These are phyloP conservation scores for pig (Sus scrofa) DNA, from an alignment of 2,113 vertebrate genomes.

Conservation along the genomic window DNA sequence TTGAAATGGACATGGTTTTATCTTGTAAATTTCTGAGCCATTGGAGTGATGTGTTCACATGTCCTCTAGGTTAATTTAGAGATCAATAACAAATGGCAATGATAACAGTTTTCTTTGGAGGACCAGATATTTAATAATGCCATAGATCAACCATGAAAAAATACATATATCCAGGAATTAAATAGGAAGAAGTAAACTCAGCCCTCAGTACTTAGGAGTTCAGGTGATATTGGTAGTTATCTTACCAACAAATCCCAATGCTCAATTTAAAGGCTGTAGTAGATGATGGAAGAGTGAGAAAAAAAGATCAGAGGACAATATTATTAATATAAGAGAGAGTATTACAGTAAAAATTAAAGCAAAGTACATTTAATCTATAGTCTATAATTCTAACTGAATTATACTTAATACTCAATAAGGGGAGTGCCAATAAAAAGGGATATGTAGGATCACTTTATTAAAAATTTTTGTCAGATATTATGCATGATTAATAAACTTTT, in stretches of 20 bases:
- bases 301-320: neutral
- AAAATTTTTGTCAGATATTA: neutral
- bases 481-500: neutral
- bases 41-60: neutral
- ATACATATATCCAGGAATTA: neutral
- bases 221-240: neutral
- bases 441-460: neutral
- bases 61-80: slow-evolving; percentile 12
- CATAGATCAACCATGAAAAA: slow-evolving; percentile 6
- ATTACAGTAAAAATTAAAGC: neutral
- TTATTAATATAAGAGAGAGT: neutral
- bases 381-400: neutral
- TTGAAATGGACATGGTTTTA: slow-evolving; percentile 57
- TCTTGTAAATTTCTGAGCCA: slow-evolving; percentile 42
- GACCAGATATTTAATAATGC: neutral
- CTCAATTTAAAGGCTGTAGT: neutral
- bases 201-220: neutral
- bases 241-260: neutral
- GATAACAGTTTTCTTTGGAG: neutral
- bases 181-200: neutral
- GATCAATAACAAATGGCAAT: neutral
- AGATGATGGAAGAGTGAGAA: neutral
- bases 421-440: neutral
- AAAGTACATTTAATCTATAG: neutral
- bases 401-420: slow-evolving; percentile 18